Evolutionary conservation across 2,113 vertebrate species (phyloP).

Genomic region (Synchiropus splendidus): DNA sequence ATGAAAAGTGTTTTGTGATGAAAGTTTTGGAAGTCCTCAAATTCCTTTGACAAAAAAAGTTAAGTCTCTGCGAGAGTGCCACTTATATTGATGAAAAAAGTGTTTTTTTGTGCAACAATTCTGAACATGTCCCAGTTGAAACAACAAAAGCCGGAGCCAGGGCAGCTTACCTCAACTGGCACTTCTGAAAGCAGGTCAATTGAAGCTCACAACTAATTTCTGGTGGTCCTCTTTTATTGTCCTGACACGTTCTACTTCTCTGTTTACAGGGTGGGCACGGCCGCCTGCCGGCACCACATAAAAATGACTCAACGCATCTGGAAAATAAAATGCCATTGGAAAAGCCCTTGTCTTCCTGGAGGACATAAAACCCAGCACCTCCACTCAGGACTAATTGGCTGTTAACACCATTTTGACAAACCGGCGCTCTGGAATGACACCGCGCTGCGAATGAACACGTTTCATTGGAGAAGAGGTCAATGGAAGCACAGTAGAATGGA

Average conservation of each 20-base stretch:
- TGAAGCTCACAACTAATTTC: conserved; percentile 29
- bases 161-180: neutral
- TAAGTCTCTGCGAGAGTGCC: neutral
- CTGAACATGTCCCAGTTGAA: too few species aligned
- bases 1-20: too few species aligned
- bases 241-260: conserved; percentile 48
- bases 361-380: conserved; percentile 35
- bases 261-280: conserved; percentile 47
- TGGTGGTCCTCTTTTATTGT: conserved; percentile 55
- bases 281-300: conserved; percentile 42
- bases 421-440: conserved; percentile 25
- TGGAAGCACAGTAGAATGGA: conserved; percentile 11
- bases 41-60: neutral
- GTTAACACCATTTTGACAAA: conserved; percentile 53
- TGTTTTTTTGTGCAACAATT: too few species aligned
- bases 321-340: conserved; percentile 47
- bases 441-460: conserved; percentile 29
- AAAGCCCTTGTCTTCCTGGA: conserved; percentile 35
- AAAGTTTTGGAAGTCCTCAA: too few species aligned
- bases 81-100: too few species aligned
- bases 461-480: conserved; percentile 22
- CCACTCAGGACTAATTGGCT: conserved; percentile 52
- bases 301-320: conserved; percentile 46
- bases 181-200: conserved; percentile 22
- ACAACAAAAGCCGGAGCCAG: neutral